phyloP scores from a whole-genome alignment of 2,113 vertebrate species.

The Uria aalge region DNA sequence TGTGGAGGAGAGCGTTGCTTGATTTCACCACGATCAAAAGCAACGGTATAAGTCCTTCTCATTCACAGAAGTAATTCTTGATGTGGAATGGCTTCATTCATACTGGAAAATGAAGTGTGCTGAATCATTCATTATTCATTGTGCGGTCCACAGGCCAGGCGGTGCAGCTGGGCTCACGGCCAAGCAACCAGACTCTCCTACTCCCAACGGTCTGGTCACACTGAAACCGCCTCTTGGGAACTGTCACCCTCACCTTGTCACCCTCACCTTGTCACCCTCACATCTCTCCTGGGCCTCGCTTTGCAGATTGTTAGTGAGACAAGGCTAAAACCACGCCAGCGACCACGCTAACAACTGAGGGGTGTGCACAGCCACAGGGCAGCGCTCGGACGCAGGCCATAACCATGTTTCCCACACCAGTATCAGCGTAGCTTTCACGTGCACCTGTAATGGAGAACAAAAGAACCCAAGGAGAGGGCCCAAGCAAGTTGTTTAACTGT shows the following conservation, averaged over 20 bases:
- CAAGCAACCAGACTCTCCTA: not conserved
- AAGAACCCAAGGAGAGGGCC: not conserved
- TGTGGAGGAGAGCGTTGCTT: not conserved
- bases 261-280: not conserved
- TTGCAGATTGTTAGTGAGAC: not conserved
- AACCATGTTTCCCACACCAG: not conserved
- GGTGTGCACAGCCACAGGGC: not conserved
- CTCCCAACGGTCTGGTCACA: not conserved
- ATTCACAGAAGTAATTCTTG: not conserved
- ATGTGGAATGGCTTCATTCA: not conserved
- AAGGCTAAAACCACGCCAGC: not conserved
- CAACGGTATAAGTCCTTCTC: not conserved
- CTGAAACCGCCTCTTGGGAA: not conserved
- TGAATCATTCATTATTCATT: not conserved
- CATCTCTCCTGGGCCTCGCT: not conserved
- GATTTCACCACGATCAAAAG: not conserved
- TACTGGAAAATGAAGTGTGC: not conserved
- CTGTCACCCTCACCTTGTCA: not conserved
- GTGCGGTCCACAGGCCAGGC: not conserved
- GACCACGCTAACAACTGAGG: not conserved
- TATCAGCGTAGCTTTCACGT: accelerated
- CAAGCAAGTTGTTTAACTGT: not conserved
- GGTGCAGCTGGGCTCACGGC: not conserved
- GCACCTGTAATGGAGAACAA: not conserved
- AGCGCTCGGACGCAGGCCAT: not conserved